These are phyloP conservation scores for Leptarthrus brevirostris DNA, from an alignment of 2,888 invertebrate species.

Conservation along the genomic window DNA sequence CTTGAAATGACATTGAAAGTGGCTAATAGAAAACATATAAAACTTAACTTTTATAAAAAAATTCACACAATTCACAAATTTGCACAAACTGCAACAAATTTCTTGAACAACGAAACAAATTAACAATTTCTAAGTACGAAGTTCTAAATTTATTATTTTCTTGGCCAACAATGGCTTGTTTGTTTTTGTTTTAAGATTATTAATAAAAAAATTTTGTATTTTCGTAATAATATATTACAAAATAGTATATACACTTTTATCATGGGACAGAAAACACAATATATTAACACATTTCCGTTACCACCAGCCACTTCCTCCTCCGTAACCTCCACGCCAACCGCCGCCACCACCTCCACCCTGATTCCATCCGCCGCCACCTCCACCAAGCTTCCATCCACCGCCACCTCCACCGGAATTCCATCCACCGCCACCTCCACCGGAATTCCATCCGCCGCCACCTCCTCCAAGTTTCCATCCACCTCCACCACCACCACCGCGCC, in stretches of 20 bases:
- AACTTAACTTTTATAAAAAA: too few relatives aligned
- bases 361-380: constrained; percentile 43
- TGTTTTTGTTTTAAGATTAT: too few relatives aligned
- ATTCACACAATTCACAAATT: too few relatives aligned
- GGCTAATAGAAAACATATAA: too few relatives aligned
- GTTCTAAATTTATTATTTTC: too few relatives aligned
- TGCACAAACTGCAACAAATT: too few relatives aligned
- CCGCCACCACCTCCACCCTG: constrained; percentile 25
- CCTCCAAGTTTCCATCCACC: constrained; percentile 80
- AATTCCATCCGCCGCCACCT: constrained; percentile 66
- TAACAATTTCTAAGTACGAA: too few relatives aligned
- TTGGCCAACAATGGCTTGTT: too few relatives aligned
- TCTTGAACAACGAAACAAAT: too few relatives aligned
- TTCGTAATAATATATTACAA: constrained; percentile 7
- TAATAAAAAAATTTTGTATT: too few relatives aligned
- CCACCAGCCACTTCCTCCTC: constrained; percentile 50
- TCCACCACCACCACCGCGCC: constrained; percentile 16
- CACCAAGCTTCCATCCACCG: constrained; percentile 49
- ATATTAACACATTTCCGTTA: not conserved
- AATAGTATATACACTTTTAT: not conserved
- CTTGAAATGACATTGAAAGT: too few relatives aligned
- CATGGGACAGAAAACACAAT: not conserved
- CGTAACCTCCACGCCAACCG: constrained; percentile 14
- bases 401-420: constrained; percentile 59
- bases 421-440: not conserved